Evolutionary conservation across 2,888 invertebrate genomes (phyloP), one percentile per base, ranked within the genome.

Genomic region (Siphonodentalium dalli): DNA sequence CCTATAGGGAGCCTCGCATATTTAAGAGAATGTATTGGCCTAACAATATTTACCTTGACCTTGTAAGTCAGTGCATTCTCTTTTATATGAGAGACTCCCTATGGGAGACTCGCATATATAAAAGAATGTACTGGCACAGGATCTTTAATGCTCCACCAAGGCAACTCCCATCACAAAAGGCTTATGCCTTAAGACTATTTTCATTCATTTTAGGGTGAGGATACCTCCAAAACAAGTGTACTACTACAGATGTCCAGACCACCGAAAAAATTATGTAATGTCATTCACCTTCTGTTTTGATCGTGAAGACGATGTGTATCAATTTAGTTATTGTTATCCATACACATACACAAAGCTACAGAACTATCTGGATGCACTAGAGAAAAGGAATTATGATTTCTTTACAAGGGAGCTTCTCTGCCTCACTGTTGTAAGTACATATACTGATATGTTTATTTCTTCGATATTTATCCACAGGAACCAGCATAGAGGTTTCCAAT

Each of bases 281-380:
- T 95, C 93, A 73, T 90, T 98, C 78, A 90, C 93, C 0, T 97
- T 97, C 80, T 90, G 90, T 23, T 98, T 99, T 78, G 97, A 97
- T 81, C 88, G 88, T 49, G 95, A 96, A 78, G 93, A 94, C 68
- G 96, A 97, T 74, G 88, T 93, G 1, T 97, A 94, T 78, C 96
- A 97, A 79, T 98, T 99, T 83, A 88, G 94, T 1, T 87, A 97
- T 70, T 90, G 91, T 24, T 92, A 91, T 58, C 98, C 98, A 0
- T 99, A 98, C 80, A 93, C 95, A n/a, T 98, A 96, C 82, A 90
- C 93, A 0, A 86, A 91, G 48, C 86, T 93, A 44, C 92, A 96
- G 82, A 89, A 90, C 35, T 91, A 94, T 83, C 84, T 98, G 61
- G 88, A 89, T 31, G 82, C 87, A 63, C 84, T 93, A 57, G 89